Evolutionary conservation across 2,888 invertebrate genomes (phyloP), one percentile per base, ranked within the genome.

Genomic region (Tuberolachnus salignus): DNA sequence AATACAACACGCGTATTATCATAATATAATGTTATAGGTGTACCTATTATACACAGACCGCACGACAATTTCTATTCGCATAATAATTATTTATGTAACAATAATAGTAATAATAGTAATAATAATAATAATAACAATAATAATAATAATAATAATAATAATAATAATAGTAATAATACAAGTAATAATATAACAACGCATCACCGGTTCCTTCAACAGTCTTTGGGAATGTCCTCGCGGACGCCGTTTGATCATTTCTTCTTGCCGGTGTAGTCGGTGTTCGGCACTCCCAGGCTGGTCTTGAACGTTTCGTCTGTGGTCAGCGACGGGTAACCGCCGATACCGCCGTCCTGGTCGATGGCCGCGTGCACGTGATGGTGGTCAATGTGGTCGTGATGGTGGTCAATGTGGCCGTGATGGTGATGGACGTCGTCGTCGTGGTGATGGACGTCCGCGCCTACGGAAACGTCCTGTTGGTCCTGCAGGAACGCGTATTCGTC

Each of bases 271-370:
- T 78, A 78, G 49, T 78, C 67, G 51, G 51, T 42, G 49, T 19
- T 78, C 16, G 78, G 78, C 16, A 78, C 78, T 9, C 67, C 78
- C 67, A 78, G 19, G 10, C 78, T 78, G 67, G 11, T 69, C 49
- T 49, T 75, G 44, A 55, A 55, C 66, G 74, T 46, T 1, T 72
- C 72, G 61, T 72, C 73, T 16, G 63, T 19, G 11, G 75, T 67
- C 49, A 78, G 34, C 34, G 78, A 34, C 16, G 78, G 67, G 34
- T 78, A 78, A 34, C 67, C 57, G n/a, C 34, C 34, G 8, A 21
- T n/a, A 13, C 16, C 72, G 21, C 26, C 16, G 21, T 78, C 59
- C 21, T 78, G 78, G 16, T 69, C 67, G 73, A 73, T n/a, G 11
- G 16, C 16, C 14, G 26, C 61, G 34, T 73, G 21, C 1, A 26